Base-by-base conservation (phyloP, 30 jellyfish, hydroid and myxozoan genomes). In the Clytia hemisphaerica region DNA sequence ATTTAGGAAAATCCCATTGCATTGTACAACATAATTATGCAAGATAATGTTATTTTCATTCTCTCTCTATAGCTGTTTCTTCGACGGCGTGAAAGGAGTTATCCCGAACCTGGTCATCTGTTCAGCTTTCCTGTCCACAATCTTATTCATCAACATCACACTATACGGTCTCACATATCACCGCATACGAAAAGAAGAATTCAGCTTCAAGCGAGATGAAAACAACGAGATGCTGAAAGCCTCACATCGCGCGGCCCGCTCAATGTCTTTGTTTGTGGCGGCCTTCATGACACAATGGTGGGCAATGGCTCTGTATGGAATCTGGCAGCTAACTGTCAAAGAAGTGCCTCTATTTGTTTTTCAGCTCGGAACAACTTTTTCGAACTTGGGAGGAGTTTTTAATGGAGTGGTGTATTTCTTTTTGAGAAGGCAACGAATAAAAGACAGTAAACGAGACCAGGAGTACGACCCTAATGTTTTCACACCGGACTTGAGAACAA, bases 281-380 rank as follows among this genome's bases (percentile, higher is more conserved):
- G 66, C 66, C 10, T 51, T 51, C 30, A 14, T 51, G 9, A 51
- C 24, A 14, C 66, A 51, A 51, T 51, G 66, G 66, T 51, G 66
- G 66, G 66, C 66, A n/a, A 51, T n/a, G 28, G 66, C 28, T 51
- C 24, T 51, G 66, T 51, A 57, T 57, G 70, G 70, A 7, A 6
- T 57, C 14, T 57, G 70, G 70, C 70, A 57, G 35, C 36, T 57
- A 4, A 4, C 5, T 0, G 24, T 2, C 24, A 45, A 25, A 5
- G 14, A 3, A 0, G 70, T 57, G 16, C 70, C 70, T 22, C 70
- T 22, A 57, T 38, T 45, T 4, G 25, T 57, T 38, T 57, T 57
- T 57, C 70, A 57, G 4, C 30, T 38, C 16, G 70, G 25, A 3
- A 57, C 70, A 31, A 57, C 70, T 7, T 57, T 57, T n/a, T 57